These are phyloP conservation scores for Simalia tracyae DNA, from an alignment of 2,797 vertebrate genomes.

Conservation along the genomic window DNA sequence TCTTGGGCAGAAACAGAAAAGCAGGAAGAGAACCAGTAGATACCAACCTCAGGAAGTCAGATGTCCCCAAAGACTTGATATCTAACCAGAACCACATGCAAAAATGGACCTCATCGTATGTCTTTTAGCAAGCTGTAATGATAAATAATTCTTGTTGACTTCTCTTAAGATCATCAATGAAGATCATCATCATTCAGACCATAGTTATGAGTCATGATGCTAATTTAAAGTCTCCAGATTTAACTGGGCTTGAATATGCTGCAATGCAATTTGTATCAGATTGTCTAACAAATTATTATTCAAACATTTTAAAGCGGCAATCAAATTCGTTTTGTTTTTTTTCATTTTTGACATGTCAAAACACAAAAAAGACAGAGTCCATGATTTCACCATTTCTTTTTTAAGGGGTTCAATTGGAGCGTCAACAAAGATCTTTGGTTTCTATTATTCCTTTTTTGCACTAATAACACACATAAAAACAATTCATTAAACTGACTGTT, in stretches of 20 bases:
- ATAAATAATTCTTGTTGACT: background rate
- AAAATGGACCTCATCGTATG: background rate
- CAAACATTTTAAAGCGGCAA: background rate
- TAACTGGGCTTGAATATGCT: background rate
- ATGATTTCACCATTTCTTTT: background rate
- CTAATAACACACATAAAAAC: background rate
- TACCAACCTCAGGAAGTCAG: background rate
- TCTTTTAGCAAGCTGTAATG: background rate
- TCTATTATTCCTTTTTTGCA: background rate
- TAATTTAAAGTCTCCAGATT: background rate
- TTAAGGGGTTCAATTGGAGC: background rate
- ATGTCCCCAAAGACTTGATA: background rate
- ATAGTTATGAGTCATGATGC: background rate
- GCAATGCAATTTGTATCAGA: background rate
- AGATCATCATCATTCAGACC: background rate
- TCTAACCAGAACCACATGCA: background rate
- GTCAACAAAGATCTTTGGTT: background rate
- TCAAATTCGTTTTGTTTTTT: background rate
- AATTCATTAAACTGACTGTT: background rate
- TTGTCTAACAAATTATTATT: background rate
- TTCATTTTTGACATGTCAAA: background rate
- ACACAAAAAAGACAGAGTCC: background rate
- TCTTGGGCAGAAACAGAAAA: background rate
- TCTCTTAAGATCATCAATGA: background rate
- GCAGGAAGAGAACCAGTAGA: background rate